Conservation (phyloP, 2,888 invertebrate genomes). For the Ryuthela nishihirai region DNA sequence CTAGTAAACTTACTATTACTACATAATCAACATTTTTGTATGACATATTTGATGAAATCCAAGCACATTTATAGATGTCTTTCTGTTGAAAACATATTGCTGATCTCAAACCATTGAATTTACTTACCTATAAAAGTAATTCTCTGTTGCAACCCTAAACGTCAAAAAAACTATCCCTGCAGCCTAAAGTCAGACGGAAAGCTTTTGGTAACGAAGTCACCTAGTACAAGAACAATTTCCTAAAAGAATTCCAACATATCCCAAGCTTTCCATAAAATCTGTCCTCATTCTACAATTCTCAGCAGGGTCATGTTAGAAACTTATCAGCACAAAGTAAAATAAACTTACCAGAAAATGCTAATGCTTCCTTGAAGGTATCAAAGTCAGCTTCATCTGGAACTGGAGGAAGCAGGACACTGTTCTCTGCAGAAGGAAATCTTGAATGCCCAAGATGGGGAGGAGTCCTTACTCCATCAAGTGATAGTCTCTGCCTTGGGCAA, state of each 20-base stretch:
- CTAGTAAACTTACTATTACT: too few species aligned
- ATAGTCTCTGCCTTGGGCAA: conserved; percentile 22
- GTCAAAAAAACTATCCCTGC: neutral
- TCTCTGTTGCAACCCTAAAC: too few species aligned
- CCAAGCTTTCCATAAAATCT: too few species aligned
- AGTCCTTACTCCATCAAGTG: conserved; percentile 25
- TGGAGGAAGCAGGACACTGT: conserved; percentile 13
- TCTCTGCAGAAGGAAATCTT: conserved; percentile 10
- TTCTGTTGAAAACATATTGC: too few species aligned
- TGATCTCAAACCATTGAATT: too few species aligned
- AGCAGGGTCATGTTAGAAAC: neutral
- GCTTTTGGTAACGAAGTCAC: too few species aligned
- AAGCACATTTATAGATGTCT: too few species aligned
- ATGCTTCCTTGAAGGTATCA: conserved; percentile 70
- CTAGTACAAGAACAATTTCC: too few species aligned
- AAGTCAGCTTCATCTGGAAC: conserved; percentile 58
- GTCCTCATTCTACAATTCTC: neutral
- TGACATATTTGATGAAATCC: too few species aligned
- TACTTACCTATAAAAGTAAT: too few species aligned
- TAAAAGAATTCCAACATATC: too few species aligned
- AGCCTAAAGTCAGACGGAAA: neutral
- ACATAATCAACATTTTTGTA: too few species aligned
- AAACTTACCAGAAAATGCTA: conserved; percentile 60
- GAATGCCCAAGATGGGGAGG: conserved; percentile 16
- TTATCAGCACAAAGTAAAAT: neutral